Base-by-base conservation (phyloP, 2,797 vertebrate genomes). In the Clarias platycephalus region DNA sequence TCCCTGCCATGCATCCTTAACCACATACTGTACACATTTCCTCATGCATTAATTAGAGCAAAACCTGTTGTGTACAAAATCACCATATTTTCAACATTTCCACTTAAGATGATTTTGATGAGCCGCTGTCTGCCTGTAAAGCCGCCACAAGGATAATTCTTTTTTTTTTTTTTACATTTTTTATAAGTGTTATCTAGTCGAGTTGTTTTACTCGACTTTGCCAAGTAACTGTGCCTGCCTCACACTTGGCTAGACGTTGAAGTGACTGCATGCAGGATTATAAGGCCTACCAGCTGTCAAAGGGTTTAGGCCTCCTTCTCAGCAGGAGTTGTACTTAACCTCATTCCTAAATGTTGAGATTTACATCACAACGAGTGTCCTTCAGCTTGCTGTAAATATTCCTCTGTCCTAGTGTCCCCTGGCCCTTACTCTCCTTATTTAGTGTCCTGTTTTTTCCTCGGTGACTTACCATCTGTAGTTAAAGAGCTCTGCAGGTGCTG, bases 181-280 rank as follows among this genome's bases (percentile, higher is more conserved):
- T 71, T 71, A 6, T 57, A 72, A 72, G 58, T 63, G 18, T 85
- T 85, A 64, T 63, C 60, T 74, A 88, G 63, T 79, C 67, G 66
- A 58, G 60, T 78, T 85, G 81, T 80, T 89, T 80, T 85, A 63
- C 74, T 66, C 49, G 26, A 80, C 67, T 20, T 87, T 87, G 76
- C 72, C 72, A 83, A 81, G 78, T 86, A 63, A 85, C 80, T 37
- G 1, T 10, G 76, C 0, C 1, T 63, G 44, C 40, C 55, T 78
- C 77, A 57, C 20, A n/a, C 24, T 85, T 63, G 80, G 84, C 84
- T 81, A 86, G 83, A 34, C 13, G 40, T 7, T 53, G 66, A 76
- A 84, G 40, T 86, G 78, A 87, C 75, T 64, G 76, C 75, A 49
- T 68, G 83, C 70, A 75, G 80, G 68, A 76, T 85, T 82, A 82